Conservation (phyloP, 2,113 vertebrate species). For the Tenebrosternarchus preto region DNA sequence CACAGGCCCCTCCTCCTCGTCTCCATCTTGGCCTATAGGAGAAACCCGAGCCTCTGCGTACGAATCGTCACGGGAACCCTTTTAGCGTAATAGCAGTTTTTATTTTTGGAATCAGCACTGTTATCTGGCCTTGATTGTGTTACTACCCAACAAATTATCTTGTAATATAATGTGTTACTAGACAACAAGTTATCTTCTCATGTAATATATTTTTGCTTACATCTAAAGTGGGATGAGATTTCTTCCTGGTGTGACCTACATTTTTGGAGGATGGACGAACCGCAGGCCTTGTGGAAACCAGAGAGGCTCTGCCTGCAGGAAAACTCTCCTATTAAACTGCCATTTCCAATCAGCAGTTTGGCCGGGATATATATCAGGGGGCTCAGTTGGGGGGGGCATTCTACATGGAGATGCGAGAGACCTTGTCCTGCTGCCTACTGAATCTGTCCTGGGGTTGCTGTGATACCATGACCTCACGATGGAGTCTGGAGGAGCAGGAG, state of each 20-base stretch:
- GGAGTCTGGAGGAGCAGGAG: constrained; percentile 14
- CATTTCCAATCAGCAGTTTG: constrained; percentile 52
- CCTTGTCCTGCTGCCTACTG: constrained; percentile 21
- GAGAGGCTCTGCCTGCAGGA: constrained; percentile 44
- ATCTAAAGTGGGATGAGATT: constrained; percentile 23
- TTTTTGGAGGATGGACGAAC: constrained; percentile 49
- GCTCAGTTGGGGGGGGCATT: neutral
- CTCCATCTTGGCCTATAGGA: constrained; percentile 22
- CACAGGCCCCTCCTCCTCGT: constrained; percentile 21
- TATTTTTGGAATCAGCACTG: neutral
- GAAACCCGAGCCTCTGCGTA: constrained; percentile 30
- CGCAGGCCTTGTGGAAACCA: constrained; percentile 49
- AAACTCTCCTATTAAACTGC: constrained; percentile 58
- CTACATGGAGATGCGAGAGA: neutral
- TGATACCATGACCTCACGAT: constrained; percentile 44
- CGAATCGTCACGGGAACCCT: constrained; percentile 11
- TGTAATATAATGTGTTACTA: neutral
- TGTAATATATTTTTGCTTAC: neutral
- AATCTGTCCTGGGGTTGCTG: constrained; percentile 36
- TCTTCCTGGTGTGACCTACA: constrained; percentile 48
- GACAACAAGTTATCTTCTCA: neutral
- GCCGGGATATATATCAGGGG: constrained; percentile 28
- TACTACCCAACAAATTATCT: neutral
- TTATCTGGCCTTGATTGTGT: neutral
- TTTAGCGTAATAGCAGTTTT: constrained; percentile 18